A percentile compares a stretch with the other conserved stretches of the same genome.
Evolutionary conservation across 2,888 invertebrate genomes (phyloP).

Genomic region (Meteorus cinctellus): DNA sequence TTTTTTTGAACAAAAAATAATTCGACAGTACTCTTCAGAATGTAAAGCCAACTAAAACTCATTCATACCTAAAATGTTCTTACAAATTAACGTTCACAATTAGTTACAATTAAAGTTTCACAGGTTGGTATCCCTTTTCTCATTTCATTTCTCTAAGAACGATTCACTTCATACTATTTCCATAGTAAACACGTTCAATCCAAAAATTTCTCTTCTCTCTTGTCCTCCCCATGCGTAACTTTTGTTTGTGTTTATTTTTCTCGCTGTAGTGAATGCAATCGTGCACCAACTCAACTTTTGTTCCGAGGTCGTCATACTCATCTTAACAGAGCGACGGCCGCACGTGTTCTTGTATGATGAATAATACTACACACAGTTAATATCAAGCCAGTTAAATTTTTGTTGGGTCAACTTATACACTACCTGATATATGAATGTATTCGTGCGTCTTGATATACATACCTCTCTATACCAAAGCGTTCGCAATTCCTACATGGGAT

Average conservation of each 20-base stretch:
- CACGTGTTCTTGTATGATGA: too few relatives aligned
- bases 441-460: constrained; percentile 1
- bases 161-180: too few relatives aligned
- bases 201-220: neutral
- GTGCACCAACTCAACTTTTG: neutral
- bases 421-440: neutral
- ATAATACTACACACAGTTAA: neutral
- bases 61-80: too few relatives aligned
- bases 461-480: neutral
- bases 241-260: neutral
- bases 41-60: too few relatives aligned
- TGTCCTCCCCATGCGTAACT: neutral
- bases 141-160: too few relatives aligned
- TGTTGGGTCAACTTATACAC: neutral
- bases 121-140: too few relatives aligned
- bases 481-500: constrained; percentile 9
- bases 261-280: neutral
- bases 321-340: neutral
- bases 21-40: too few relatives aligned
- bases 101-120: too few relatives aligned
- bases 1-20: neutral
- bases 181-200: neutral
- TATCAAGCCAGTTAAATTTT: neutral
- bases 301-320: constrained; percentile 21
- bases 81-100: too few relatives aligned